phyloP scores from a whole-genome alignment of 2,113 vertebrate species.

The Cyrtonyx montezumae region DNA sequence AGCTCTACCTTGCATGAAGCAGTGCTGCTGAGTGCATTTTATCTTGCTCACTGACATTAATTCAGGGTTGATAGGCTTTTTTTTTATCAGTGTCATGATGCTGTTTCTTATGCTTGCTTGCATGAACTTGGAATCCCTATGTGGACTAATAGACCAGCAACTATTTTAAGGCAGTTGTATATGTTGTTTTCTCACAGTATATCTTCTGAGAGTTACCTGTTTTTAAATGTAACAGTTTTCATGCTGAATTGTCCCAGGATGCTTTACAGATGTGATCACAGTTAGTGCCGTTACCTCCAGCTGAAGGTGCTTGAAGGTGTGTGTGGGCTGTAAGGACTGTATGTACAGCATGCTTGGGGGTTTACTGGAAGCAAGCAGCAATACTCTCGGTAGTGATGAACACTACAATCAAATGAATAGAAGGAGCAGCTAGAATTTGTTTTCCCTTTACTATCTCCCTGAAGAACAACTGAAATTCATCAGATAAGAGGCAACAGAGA shows the following conservation, averaged over 20 bases:
- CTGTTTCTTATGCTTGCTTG: background rate
- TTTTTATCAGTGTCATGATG: background rate
- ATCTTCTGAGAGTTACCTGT: background rate
- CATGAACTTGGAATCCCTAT: background rate
- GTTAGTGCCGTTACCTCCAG: background rate
- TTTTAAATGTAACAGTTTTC: background rate
- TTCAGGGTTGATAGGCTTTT: background rate
- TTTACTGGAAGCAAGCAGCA: background rate
- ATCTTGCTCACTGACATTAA: background rate
- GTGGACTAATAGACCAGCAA: background rate
- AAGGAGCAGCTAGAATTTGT: background rate
- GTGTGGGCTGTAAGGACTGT: background rate
- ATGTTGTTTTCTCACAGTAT: background rate
- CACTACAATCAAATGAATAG: background rate
- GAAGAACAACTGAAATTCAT: background rate
- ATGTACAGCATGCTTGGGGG: background rate
- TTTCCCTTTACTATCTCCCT: background rate
- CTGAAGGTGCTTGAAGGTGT: background rate
- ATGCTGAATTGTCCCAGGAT: background rate
- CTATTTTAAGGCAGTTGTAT: background rate
- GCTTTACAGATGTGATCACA: background rate
- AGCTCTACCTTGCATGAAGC: background rate
- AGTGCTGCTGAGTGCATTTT: background rate
- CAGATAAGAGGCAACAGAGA: background rate
- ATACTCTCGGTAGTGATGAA: background rate